Base-by-base conservation (phyloP, 2,113 vertebrate genomes). In the Platysternon megacephalum region DNA sequence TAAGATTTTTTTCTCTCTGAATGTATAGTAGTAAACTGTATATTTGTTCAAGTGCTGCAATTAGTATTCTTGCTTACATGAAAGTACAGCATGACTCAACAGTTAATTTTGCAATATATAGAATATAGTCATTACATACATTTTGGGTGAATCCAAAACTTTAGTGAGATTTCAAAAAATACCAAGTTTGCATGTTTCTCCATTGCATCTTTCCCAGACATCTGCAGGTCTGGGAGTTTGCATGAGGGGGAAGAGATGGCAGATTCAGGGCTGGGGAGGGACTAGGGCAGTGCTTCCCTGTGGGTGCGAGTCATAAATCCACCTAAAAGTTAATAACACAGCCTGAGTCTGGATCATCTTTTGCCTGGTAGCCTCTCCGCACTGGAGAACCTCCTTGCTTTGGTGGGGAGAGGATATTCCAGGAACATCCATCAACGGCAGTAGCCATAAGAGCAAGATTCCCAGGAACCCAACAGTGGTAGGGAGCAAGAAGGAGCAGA, bases 211-310 rank as follows among this genome's bases (percentile, higher is more conserved):
- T 16, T 76, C 76, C 46, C 82, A 61, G 39, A 39, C 4, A 48
- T 39, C 42, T 46, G 22, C 65, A 91, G 74, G 4, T 81, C 3
- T 17, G 81, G 11, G 58, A 74, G 10, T 16, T 39, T 49, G 24
- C 48, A 8, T 56, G 83, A 0, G 0, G 24, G 5, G 7, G 82
- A 24, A 35, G 78, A 3, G 26, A 19, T 19, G 35, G 61, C 61
- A 68, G 61, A 8, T 35, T n/a, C 16, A 17, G 10, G 17, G 10
- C 32, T 29, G 21, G 49, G 21, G 12, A 51, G 35, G 6, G 49
- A 13, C 17, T 81, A 21, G 39, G 39, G 11, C 39, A 44, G n/a
- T 6, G 72, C 39, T 76, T 76, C 42, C 72, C 72, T 42, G 24
- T 26, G 9, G 22, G 5, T 44, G 11, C 3, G 5, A 76, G 72